Evolutionary conservation across 2,113 vertebrate species (phyloP), one percentile per base, ranked within the genome.

Genomic region (Emydura subglobosa): DNA sequence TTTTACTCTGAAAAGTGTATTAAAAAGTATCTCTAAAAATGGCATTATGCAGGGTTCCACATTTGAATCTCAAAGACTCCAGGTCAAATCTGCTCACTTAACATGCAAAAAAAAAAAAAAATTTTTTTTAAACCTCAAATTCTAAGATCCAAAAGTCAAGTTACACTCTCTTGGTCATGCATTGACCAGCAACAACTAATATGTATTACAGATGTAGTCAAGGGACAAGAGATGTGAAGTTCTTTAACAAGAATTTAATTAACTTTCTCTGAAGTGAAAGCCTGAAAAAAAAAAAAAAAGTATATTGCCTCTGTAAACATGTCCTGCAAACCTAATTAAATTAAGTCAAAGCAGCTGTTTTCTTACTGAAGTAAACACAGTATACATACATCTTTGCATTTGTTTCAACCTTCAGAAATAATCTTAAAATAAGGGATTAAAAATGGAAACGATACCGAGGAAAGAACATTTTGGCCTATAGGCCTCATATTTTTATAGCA

Each of bases 291-390:
- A 22, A 24, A 42, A 16, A 0, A 42, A 22, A 24, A 42, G 12
- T 19, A 22, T 4, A 80, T 50, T 34, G 4, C 74, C 50, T 85
- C 10, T 49, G 29, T 34, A 24, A 95, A 80, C 7, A 78, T 42
- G 7, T 85, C 61, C 80, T 22, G 42, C 76, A 34, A 14, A 79
- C 44, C 22, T 80, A 74, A 68, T 54, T 87, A 44, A 14, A n/a
- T 50, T 8, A 94, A 86, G 54, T 27, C 82, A 93, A n/a, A 57
- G 55, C 55, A 57, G 55, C 55, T 57, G 27, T 57, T 57, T 57
- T 57, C 55, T 57, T 57, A 57, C 10, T 29, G 25, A 57, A 57
- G 27, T 27, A 57, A 80, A 47, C 24, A 9, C 13, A 8, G 6
- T 25, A 27, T 49, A 86, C 2, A 50, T 49, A 50, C 2, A 87